These are phyloP conservation scores for Caloenas nicobarica DNA, from an alignment of 2,113 vertebrate genomes.

Conservation along the genomic window DNA sequence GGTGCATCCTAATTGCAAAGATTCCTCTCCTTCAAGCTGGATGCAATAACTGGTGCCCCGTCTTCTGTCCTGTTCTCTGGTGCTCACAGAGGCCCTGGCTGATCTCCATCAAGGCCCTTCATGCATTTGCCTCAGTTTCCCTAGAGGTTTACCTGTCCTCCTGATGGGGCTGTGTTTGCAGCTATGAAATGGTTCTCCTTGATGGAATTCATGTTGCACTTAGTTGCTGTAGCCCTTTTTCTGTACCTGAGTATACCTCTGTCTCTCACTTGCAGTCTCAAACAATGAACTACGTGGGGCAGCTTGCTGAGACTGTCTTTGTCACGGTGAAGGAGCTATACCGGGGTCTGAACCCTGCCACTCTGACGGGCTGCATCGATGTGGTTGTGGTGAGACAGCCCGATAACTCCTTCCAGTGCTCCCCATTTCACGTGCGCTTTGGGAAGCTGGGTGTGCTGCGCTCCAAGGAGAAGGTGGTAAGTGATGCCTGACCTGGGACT, in stretches of 20 bases:
- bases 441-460: conserved; percentile 93
- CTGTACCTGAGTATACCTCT: background rate
- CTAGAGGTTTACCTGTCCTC: background rate
- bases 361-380: conserved; percentile 89
- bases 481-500: conserved; percentile 4
- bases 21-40: background rate
- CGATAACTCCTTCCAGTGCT: conserved; percentile 89
- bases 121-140: background rate
- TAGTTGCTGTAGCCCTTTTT: background rate
- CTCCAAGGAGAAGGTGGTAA: conserved; percentile 94
- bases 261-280: conserved; percentile 65
- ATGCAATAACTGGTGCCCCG: background rate
- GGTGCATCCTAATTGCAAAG: background rate
- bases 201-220: background rate
- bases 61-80: background rate
- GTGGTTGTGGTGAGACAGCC: conserved; percentile 91
- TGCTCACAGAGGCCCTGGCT: background rate
- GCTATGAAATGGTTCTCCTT: background rate
- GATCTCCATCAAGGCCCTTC: background rate
- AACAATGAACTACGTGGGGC: conserved; percentile 94
- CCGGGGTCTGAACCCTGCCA: conserved; percentile 89
- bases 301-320: conserved; percentile 88
- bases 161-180: background rate
- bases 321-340: conserved; percentile 92
- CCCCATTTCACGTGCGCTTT: conserved; percentile 93